These are phyloP conservation scores for Caenorhabditis imperialis DNA, from an alignment of 2,888 invertebrate genomes.

Conservation along the genomic window DNA sequence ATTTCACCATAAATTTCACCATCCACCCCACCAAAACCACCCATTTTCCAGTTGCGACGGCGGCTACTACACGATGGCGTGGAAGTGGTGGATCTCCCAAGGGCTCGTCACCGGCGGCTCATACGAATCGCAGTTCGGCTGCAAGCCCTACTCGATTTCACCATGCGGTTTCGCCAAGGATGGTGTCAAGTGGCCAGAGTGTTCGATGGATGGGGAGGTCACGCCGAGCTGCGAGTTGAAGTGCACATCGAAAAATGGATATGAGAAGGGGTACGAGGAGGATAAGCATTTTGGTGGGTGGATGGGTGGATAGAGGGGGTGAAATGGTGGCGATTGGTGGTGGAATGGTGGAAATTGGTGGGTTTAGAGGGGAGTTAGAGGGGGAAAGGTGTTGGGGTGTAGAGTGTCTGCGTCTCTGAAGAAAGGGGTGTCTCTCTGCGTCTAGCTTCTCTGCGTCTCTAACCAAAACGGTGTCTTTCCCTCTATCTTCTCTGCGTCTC, in stretches of 20 bases:
- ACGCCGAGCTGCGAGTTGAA: conserved; percentile 49
- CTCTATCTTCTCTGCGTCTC: too few species aligned
- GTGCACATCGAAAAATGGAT: conserved; percentile 43
- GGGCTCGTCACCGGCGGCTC: conserved; percentile 91
- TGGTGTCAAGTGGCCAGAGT: conserved; percentile 82
- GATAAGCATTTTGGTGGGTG: conserved; percentile 57
- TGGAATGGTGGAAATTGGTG: too few species aligned
- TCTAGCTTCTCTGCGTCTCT: too few species aligned
- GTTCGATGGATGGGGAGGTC: conserved; percentile 19
- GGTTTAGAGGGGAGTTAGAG: too few species aligned
- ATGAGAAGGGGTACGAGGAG: conserved; percentile 26
- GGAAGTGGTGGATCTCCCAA: conserved; percentile 87
- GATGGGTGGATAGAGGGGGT: too few species aligned
- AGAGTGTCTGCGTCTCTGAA: too few species aligned
- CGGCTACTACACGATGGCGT: conserved; percentile 87
- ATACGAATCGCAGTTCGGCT: conserved; percentile 82
- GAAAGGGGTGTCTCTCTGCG: too few species aligned
- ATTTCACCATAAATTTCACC: too few species aligned
- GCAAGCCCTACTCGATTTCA: conserved; percentile 88
- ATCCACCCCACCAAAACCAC: too few species aligned
- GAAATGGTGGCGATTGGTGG: too few species aligned
- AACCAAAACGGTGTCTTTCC: too few species aligned
- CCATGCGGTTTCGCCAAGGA: conserved; percentile 90
- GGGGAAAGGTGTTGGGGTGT: too few species aligned
- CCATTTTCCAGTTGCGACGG: conserved; percentile 83